phyloP scores from a whole-genome alignment of 2,888 invertebrate species.

The Teleogryllus oceanicus region DNA sequence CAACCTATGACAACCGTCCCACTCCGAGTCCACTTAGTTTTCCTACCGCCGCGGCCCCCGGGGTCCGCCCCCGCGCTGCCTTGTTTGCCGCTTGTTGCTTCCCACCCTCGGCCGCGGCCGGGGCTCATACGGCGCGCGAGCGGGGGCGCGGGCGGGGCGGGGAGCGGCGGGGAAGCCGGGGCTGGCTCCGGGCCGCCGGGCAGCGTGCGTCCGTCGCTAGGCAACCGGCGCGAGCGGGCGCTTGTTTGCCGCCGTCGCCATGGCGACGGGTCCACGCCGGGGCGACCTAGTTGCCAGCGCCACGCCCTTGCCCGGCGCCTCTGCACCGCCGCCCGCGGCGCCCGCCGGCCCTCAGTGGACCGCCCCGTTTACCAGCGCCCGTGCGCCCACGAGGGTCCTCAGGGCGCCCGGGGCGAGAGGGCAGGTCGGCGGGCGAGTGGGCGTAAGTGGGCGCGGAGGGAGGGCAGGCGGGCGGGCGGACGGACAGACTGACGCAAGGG shows the following conservation, averaged over 20 bases:
- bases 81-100: too few species aligned
- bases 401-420: neutral
- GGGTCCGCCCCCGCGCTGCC: too few species aligned
- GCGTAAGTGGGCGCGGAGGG: too few species aligned
- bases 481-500: too few species aligned
- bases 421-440: too few species aligned
- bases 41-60: too few species aligned
- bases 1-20: too few species aligned
- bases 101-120: neutral
- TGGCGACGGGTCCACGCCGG: neutral
- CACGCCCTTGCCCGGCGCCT: constrained; percentile 19
- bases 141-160: neutral
- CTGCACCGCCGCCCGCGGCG: constrained; percentile 22
- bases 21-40: too few species aligned
- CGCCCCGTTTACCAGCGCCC: constrained; percentile 21
- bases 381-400: constrained; percentile 18
- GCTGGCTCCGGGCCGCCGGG: neutral
- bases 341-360: constrained; percentile 21
- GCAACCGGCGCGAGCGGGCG: neutral
- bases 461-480: too few species aligned
- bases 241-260: neutral
- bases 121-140: neutral
- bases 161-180: neutral
- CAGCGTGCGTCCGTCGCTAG: neutral
- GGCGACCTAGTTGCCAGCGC: neutral